Evolutionary conservation across 2,888 invertebrate species (phyloP), one percentile per base, ranked within the genome.

Genomic region (Drosophila nigricruria): DNA sequence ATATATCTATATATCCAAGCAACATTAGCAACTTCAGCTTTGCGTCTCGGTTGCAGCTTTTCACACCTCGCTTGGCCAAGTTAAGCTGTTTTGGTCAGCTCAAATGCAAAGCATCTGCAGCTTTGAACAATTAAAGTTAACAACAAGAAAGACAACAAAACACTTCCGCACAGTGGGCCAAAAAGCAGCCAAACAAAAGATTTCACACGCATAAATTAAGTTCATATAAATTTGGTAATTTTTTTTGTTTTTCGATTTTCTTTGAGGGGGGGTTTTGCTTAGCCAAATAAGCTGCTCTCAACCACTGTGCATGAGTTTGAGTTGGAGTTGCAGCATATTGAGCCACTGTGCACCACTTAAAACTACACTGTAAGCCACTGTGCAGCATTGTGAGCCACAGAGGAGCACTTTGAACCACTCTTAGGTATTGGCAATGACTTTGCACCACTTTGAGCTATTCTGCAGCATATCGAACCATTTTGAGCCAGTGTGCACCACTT

Each of bases 131-230:
- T 2, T 20, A 32, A 34, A 32, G 18, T 14, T 16, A 18, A 47
- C 16, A 40, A 16, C 16, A 27, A 40, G 3, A 38, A 27, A 40
- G 3, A 38, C 14, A 12, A 18, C 16, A 18, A 66, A 61, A 54
- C 57, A 74, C 76, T 74, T 77, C 76, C 79, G 76, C 74, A 70
- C 78, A 61, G 77, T 75, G 77, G 77, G 56, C 45, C 40, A 47
- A 32, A 18, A 27, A n/a, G n/a, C n/a, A n/a, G n/a, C n/a, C n/a
- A 27, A 9, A 45, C 27, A 20, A 40, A 5, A 20, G 18, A 49
- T 63, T 63, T 58, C 45, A 12, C 56, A 43, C 43, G 18, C 32
- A 34, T 52, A 52, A 34, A 34, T 34, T 20, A 50, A 14, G 5
- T 30, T 1, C 5, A 56, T 42, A 30, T 12, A 27, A 23, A n/a